phyloP scores from a whole-genome alignment of 2,113 vertebrate genomes.

The Dasyprocta punctata region DNA sequence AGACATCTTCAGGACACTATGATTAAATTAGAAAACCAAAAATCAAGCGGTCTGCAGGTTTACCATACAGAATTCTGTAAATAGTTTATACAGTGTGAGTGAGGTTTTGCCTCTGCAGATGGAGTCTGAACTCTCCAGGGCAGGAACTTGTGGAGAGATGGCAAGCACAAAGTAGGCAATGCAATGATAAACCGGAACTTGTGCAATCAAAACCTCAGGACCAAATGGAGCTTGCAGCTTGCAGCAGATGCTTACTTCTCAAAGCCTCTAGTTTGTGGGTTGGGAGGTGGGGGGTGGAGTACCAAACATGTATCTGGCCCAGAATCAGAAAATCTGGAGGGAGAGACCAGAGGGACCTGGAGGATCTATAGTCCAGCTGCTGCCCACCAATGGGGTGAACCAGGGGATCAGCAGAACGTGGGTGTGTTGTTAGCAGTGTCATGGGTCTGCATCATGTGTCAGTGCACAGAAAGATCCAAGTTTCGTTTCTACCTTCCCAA shows the following conservation, averaged over 20 bases:
- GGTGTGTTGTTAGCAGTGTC: not conserved
- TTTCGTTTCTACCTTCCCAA: not conserved
- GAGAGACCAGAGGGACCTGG: not conserved
- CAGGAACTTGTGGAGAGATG: not conserved
- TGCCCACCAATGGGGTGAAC: not conserved
- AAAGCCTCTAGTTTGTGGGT: not conserved
- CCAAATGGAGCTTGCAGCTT: not conserved
- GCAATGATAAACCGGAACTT: not conserved
- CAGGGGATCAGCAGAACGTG: fast-evolving
- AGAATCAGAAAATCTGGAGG: not conserved
- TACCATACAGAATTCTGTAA: not conserved
- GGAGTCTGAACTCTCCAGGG: not conserved
- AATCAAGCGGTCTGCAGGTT: not conserved
- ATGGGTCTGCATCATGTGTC: fast-evolving
- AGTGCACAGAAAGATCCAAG: fast-evolving
- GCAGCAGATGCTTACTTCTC: not conserved
- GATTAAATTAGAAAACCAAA: not conserved
- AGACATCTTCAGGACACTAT: not conserved
- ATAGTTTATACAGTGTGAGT: not conserved
- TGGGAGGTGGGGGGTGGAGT: fast-evolving
- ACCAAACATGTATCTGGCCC: not conserved
- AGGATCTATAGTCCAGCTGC: no score
- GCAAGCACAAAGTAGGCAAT: not conserved
- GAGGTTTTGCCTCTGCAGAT: not conserved
- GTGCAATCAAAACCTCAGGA: not conserved